Evolutionary conservation across 2,888 invertebrate genomes (phyloP), one percentile per base, ranked within the genome.

Genomic region (Cordilura impudica): DNA sequence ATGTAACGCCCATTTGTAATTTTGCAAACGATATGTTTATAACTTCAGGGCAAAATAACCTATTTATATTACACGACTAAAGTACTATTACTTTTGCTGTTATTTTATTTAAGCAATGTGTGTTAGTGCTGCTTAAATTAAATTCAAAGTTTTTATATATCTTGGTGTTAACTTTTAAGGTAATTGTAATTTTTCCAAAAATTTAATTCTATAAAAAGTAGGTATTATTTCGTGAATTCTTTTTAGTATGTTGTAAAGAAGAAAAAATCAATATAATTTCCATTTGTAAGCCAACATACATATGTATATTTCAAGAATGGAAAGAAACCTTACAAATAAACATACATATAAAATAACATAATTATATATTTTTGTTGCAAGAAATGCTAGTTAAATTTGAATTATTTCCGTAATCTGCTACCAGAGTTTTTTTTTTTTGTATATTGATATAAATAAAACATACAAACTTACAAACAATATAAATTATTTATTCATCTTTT

Each of bases 251-350:
- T 35, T 51, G 35, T 23, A 29, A 35, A 12, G 18, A 35, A 18
- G 26, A 31, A 31, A 29, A 53, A 74, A 67, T 67, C 74, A 47
- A 74, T 74, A 67, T 8, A 14, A 51, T 53, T 61, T 16, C 43
- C 53, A 60, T 60, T 58, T 69, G 35, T 39, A 39, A 39, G 3
- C 35, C 35, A 39, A n/a, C 14, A 2, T 49, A 39, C 39, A 19
- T 39, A 2, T 23, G 26, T 51, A n/a, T n/a, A n/a, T n/a, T 8
- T 12, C 49, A 5, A 35, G 47, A 49, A 23, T 10, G 53, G 18
- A 45, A 45, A 45, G 69, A 75, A 75, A 61, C 75, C 75, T 43
- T 69, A 75, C 2, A 43, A 69, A 45, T 26, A 43, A 21, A 60
- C 43, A 43, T 53, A 35, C 10, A 35, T n/a, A 3, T 26, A 26